phyloP scores from a whole-genome alignment of 2,113 vertebrate genomes.

The human (Homo sapiens) region GRCh38 chr9:66686501-66687000 shows the following conservation, averaged over 20 bases:
- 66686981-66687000: no score
- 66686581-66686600: not conserved
- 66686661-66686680: not conserved
- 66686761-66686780: not conserved
- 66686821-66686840: not conserved
- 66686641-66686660: not conserved
- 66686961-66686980: no score
- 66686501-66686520: not conserved
- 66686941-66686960: no score
- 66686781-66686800: not conserved
- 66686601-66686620: not conserved
- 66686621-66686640: not conserved
- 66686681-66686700: not conserved
- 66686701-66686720: not conserved
- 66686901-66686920: no score
- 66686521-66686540: not conserved
- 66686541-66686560: not conserved
- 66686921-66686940: no score
- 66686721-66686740: not conserved
- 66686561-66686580: not conserved
- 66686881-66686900: no score
- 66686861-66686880: no score
- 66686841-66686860: not conserved
- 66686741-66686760: not conserved
- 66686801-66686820: not conserved